Conservation (phyloP, 37 sponge, comb jelly and placozoan genomes). For the Chondrilla cf. caribensis region DNA sequence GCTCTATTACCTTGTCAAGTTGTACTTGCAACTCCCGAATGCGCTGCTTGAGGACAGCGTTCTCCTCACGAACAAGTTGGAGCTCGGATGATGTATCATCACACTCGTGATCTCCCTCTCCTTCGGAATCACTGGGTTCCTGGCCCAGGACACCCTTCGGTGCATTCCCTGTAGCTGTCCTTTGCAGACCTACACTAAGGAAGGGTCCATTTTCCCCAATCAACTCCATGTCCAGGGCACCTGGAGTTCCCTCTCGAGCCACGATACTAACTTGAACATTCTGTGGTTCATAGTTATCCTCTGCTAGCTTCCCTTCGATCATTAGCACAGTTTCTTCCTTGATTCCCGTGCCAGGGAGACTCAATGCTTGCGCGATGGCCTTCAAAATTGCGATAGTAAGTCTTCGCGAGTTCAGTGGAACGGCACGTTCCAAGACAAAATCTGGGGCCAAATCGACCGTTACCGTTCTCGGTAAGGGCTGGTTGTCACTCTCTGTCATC, state of each 20-base stretch:
- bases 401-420: neutral
- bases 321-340: constrained; percentile 20
- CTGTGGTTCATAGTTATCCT: neutral
- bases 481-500: neutral
- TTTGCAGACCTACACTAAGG: neutral
- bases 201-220: neutral
- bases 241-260: neutral
- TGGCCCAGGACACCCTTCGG: neutral
- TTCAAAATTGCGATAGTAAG: neutral
- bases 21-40: neutral
- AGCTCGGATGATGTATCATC: neutral
- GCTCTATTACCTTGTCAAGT: neutral
- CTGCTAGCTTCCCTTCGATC: constrained; percentile 19
- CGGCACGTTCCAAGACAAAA: neutral
- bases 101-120: neutral
- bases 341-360: neutral
- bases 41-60: neutral
- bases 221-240: neutral
- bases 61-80: neutral
- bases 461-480: neutral
- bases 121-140: neutral
- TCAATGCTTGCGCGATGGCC: neutral
- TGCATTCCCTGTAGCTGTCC: neutral
- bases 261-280: neutral
- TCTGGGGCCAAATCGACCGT: neutral